Conservation (phyloP, 1,140 invertebrate genomes). For the Lepidurus arcticus region DNA sequence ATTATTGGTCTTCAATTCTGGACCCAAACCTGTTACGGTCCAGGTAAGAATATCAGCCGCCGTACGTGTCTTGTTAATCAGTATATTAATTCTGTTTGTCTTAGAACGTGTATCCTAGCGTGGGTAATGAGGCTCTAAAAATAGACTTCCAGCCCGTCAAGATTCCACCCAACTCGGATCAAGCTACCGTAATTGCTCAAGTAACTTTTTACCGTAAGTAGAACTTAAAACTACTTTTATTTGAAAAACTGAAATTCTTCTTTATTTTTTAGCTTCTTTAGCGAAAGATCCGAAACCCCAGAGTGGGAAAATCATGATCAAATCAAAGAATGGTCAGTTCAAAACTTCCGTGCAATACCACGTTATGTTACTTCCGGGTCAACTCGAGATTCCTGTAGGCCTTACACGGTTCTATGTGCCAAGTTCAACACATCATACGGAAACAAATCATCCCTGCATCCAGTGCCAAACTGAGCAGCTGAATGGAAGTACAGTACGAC, state of each 20-base stretch:
- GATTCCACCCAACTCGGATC: slow-evolving; percentile 56
- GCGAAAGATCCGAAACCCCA: slow-evolving; percentile 45
- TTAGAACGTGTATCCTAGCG: slow-evolving; percentile 53
- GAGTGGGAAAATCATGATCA: slow-evolving; percentile 61
- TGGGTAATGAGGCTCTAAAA: slow-evolving; percentile 55
- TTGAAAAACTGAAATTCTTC: not conserved
- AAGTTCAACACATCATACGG: not conserved
- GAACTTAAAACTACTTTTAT: not conserved
- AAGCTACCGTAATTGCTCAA: slow-evolving; percentile 59
- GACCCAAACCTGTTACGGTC: slow-evolving; percentile 62
- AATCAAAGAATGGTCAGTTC: slow-evolving; percentile 57
- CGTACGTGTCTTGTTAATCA: not conserved
- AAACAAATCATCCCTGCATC: not conserved
- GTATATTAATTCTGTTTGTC: slow-evolving; percentile 37
- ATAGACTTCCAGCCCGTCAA: slow-evolving; percentile 57
- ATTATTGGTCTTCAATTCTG: slow-evolving; percentile 65
- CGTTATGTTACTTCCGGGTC: slow-evolving; percentile 29
- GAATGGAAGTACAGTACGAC: slow-evolving; percentile 9
- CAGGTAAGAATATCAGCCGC: slow-evolving; percentile 49
- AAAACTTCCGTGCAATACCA: slow-evolving; percentile 44
- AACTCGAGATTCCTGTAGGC: slow-evolving; percentile 30
- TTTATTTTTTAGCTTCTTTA: slow-evolving; percentile 37
- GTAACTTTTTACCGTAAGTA: slow-evolving; percentile 71
- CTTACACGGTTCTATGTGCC: not conserved
- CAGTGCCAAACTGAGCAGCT: slow-evolving; percentile 13